Evolutionary conservation across 2,113 vertebrate species (phyloP), one percentile per base, ranked within the genome.

Genomic region (Poeciliopsis turrubarensis): DNA sequence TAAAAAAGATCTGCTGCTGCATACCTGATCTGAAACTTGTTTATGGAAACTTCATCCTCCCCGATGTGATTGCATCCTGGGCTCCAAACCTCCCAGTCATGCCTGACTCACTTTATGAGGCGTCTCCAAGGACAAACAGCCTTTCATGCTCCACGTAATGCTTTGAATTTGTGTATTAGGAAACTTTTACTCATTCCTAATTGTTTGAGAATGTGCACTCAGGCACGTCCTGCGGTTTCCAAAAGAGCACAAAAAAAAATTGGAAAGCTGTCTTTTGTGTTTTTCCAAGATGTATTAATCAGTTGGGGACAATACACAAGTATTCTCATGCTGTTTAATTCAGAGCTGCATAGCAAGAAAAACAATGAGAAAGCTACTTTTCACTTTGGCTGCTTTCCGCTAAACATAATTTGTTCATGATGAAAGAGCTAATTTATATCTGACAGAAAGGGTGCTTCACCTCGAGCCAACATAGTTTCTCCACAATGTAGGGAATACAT

Each of bases 61-160:
- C 68, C 30, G 30, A 84, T 89, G 81, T 81, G 83, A 85, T 77
- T 85, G 75, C 70, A 82, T 79, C 82, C 79, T 82, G 15, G 11
- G 75, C 80, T 87, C 78, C 47, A 39, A 64, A 74, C 60, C 81
- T 80, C 75, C 27, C 51, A 81, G 79, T 90, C 85, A 83, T 79
- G 79, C 64, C 77, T 89, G 86, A 84, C 82, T 91, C 89, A 86
- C 65, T 89, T 89, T 79, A 83, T 79, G 87, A 91, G 81, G 62
- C 22, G 26, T 86, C 68, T 74, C 78, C 1, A 13, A 0, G n/a
- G 81, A 70, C 81, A 81, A 82, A 84, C 76, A 83, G 80, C 54
- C 86, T 79, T 81, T 86, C 85, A 76, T 81, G 26, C 83, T 71
- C 72, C 71, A 47, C 0, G 5, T 75, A 82, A 64, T 2, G 19